Conservation (phyloP, 1,140 invertebrate species). For the Sminthurinus signatus region DNA sequence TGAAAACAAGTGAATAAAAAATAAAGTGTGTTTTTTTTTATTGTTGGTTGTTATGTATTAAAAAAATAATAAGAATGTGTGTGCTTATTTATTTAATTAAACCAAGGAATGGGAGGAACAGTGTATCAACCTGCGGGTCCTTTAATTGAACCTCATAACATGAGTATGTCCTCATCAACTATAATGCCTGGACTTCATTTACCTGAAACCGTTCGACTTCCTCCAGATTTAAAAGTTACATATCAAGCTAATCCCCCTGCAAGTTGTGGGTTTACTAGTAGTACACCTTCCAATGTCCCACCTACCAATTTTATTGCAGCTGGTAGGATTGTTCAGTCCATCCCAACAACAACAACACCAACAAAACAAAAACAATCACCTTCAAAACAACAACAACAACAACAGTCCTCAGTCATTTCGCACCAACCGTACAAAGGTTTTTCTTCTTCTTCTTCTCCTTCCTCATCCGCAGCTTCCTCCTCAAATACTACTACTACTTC, state of each 20-base stretch:
- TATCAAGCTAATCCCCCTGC: conserved; percentile 38
- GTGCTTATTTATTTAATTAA: conserved; percentile 1
- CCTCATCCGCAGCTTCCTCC: conserved; percentile 15
- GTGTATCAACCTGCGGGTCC: conserved; percentile 41
- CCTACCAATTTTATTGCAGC: too few species aligned
- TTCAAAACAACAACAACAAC: not conserved
- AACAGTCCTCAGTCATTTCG: conserved; percentile 29
- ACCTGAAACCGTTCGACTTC: conserved; percentile 36
- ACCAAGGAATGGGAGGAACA: conserved; percentile 17
- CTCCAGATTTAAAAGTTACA: conserved; percentile 40
- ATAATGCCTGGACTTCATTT: conserved; percentile 23
- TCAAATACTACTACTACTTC: conserved; percentile 3
- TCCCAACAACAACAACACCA: too few species aligned
- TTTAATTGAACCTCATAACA: conserved; percentile 40
- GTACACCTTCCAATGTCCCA: too few species aligned
- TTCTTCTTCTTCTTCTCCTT: conserved; percentile 18
- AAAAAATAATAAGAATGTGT: not conserved
- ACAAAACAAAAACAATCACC: too few species aligned
- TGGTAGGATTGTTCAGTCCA: too few species aligned
- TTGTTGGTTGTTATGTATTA: not conserved
- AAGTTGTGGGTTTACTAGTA: not conserved
- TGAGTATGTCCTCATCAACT: not conserved
- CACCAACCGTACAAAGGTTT: conserved; percentile 38
- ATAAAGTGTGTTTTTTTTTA: not conserved
- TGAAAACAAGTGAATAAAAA: not conserved